Conservation (phyloP, 1,140 invertebrate genomes). For the Drosophila parabipectinata region DNA sequence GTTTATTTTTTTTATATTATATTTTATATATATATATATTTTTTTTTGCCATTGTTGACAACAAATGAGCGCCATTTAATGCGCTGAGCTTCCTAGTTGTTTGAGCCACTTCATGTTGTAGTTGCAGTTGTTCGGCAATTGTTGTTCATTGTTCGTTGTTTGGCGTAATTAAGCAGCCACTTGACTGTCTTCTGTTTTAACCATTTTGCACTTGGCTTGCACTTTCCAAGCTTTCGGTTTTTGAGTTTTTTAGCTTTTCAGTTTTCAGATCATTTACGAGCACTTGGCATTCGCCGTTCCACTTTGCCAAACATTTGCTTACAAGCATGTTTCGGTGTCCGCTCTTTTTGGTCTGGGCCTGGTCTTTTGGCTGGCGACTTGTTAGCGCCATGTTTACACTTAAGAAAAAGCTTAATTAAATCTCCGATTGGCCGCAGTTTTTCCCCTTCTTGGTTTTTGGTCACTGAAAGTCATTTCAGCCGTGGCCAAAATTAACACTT, state of each 20-base stretch:
- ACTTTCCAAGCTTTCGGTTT: conserved; percentile 53
- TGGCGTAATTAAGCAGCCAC: conserved; percentile 57
- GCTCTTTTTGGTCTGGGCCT: conserved; percentile 35
- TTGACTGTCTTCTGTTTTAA: conserved; percentile 21
- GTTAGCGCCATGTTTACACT: conserved; percentile 70
- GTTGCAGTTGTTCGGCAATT: conserved; percentile 23
- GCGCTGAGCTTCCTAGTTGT: conserved; percentile 56
- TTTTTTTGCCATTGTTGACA: conserved; percentile 33
- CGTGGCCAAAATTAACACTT: conserved; percentile 65
- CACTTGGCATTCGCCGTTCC: conserved; percentile 54
- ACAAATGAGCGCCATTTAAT: conserved; percentile 73
- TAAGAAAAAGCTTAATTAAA: conserved; percentile 27
- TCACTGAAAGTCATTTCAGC: conserved; percentile 7
- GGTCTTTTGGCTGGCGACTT: conserved; percentile 37
- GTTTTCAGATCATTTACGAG: conserved; percentile 49
- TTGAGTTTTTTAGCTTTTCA: conserved; percentile 20
- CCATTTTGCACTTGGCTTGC: conserved; percentile 55
- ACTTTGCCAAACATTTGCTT: conserved; percentile 76
- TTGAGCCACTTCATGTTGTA: conserved; percentile 19
- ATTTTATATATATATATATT: neutral
- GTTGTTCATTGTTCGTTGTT: conserved; percentile 63
- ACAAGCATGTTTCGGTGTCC: conserved; percentile 76
- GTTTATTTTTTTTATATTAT: conserved; percentile 6
- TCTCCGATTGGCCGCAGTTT: conserved; percentile 18
- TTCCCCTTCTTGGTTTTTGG: neutral